phyloP scores from a whole-genome alignment of 2,113 vertebrate species.

The Lethenteron camtschaticum region DNA sequence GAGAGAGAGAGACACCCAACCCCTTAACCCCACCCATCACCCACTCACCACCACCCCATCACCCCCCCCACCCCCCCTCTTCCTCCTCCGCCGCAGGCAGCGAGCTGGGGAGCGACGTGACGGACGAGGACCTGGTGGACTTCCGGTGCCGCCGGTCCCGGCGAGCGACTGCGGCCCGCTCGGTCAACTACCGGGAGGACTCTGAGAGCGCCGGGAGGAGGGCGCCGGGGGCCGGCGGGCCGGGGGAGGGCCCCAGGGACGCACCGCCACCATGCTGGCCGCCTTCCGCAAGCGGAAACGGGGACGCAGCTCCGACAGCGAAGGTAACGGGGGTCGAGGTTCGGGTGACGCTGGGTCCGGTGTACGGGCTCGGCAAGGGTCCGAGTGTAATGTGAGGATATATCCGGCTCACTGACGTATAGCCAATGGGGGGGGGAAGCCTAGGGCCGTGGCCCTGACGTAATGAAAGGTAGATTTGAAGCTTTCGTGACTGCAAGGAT shows the following conservation, averaged over 20 bases:
- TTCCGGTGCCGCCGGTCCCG: conserved; percentile 46
- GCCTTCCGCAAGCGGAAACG: neutral
- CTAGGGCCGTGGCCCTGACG: too few species aligned
- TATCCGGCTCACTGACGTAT: too few species aligned
- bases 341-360: conserved; percentile 1
- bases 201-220: conserved; percentile 58
- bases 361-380: neutral
- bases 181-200: conserved; percentile 92
- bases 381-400: neutral
- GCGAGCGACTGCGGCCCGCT: conserved; percentile 47
- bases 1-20: too few species aligned
- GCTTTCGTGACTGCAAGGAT: too few species aligned
- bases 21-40: neutral
- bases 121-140: conserved; percentile 52
- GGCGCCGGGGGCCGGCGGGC: conserved; percentile 24
- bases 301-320: conserved; percentile 70
- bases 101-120: conserved; percentile 44
- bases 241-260: conserved; percentile 30
- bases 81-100: conserved; percentile 27
- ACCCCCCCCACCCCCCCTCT: neutral
- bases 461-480: too few species aligned
- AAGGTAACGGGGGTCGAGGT: conserved; percentile 28
- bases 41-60: too few species aligned
- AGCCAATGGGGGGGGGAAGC: too few species aligned
- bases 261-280: conserved; percentile 23